Evolutionary conservation across 23 tunicate species (phyloP).

Genomic region (Aplidium turbinatum): DNA sequence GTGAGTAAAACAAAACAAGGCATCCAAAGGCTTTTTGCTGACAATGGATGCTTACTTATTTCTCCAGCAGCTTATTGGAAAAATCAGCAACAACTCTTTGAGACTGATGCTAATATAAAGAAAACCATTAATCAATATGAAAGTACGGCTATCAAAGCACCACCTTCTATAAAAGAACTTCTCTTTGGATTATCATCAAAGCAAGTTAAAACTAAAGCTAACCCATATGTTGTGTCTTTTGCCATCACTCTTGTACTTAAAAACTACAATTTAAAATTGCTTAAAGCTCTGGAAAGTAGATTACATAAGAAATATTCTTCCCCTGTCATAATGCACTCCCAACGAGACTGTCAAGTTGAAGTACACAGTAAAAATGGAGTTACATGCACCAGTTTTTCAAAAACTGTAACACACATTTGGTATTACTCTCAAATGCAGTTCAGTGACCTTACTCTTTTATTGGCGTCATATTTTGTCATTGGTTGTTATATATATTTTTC

Average conservation of each 20-base stretch:
- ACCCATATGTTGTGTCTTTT: conserved; percentile 37
- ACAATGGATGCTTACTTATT: conserved; percentile 66
- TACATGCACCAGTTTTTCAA: conserved; percentile 22
- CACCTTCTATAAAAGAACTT: conserved; percentile 81
- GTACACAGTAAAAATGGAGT: not conserved
- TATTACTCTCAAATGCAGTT: conserved; percentile 65
- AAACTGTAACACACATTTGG: conserved; percentile 62
- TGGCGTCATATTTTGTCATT: conserved; percentile 68
- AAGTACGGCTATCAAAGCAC: conserved; percentile 51
- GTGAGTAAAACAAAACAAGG: conserved; percentile 47
- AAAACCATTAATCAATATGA: conserved; percentile 64
- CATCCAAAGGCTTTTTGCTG: conserved; percentile 65
- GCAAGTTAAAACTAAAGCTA: conserved; percentile 29
- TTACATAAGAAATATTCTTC: conserved; percentile 15
- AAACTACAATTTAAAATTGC: conserved; percentile 54
- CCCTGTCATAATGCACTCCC: not conserved
- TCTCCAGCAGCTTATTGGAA: conserved; percentile 89
- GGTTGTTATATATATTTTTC: conserved; percentile 95
- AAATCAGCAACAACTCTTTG: conserved; percentile 18
- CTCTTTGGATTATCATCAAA: conserved; percentile 73
- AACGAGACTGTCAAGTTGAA: conserved; percentile 12
- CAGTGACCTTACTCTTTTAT: conserved; percentile 58
- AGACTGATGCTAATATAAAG: conserved; percentile 47
- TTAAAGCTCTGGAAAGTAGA: conserved; percentile 11
- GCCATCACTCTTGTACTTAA: conserved; percentile 79